Evolutionary conservation across 2,113 vertebrate genomes (phyloP).

Genomic region (Oriolus oriolus): DNA sequence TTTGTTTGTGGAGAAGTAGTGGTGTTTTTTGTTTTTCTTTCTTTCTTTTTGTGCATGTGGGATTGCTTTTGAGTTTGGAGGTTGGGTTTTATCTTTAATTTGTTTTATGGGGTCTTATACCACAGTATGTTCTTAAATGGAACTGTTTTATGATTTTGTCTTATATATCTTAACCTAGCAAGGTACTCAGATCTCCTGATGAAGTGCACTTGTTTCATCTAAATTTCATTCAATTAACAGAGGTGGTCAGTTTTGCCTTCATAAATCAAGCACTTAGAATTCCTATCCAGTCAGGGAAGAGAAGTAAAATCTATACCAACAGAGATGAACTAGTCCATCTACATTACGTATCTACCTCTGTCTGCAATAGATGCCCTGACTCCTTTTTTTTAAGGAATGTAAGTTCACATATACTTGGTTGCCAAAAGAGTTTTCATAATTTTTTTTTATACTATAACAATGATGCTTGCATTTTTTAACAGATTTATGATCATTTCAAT

Average conservation of each 20-base stretch:
- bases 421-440: neutral
- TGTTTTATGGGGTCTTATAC: accelerated
- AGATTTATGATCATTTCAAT: slow-evolving; percentile 23
- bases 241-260: neutral
- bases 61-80: neutral
- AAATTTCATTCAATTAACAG: neutral
- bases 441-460: neutral
- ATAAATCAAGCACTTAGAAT: neutral
- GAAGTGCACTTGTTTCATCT: neutral
- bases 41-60: neutral
- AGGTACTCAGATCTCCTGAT: neutral
- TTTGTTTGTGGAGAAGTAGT: neutral
- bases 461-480: neutral
- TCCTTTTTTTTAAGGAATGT: neutral
- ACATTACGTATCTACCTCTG: neutral
- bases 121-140: neutral
- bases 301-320: neutral
- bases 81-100: neutral
- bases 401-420: neutral
- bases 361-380: too few species aligned
- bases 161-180: neutral
- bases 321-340: neutral
- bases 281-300: neutral
- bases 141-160: neutral
- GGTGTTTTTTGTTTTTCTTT: too few species aligned